Evolutionary conservation across 2,113 vertebrate genomes (phyloP), one percentile per base, ranked within the genome.

Genomic region (Henicopernis longicauda): DNA sequence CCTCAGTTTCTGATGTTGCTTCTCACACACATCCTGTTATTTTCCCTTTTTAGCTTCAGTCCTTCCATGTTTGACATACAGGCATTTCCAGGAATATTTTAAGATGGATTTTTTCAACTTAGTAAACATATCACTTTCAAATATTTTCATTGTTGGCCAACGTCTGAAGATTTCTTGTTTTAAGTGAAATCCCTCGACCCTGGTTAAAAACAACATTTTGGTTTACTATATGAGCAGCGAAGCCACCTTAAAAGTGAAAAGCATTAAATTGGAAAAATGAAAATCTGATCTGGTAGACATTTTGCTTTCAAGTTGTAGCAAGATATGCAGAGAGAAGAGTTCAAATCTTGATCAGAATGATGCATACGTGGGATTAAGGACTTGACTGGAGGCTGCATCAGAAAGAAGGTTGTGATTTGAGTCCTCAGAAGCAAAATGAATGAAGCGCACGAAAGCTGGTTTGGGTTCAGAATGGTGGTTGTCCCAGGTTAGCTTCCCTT

Each of bases 31-130:
- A 89, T 88, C 71, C 71, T 93, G 71, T 83, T 94, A 59, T 77
- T 80, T 90, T 97, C 82, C 71, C 36, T 62, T 88, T 94, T 91
- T 90, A 84, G 54, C 55, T 80, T 82, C 71, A 72, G 38, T 82
- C 73, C 54, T 95, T 86, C 80, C 16, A 16, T 82, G 70, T 88
- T 95, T 85, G 73, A 58, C 77, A 70, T 45, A 69, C 32, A 86
- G 71, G 62, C 65, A 86, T 91, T 91, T 95, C 78, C 71, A 91
- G 66, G 49, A 95, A 71, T 87, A 82, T 80, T 93, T 95, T 85
- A 1, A 85, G 76, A 82, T 57, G 7, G 8, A 31, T 88, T 80
- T 67, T 94, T 89, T 85, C 45, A 86, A 58, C 47, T 89, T 42
- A 23, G 34, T 57, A 92, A 86, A 79, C 11, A n/a, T 79, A 32